Evolutionary conservation across 2,888 invertebrate species (phyloP), one percentile per base, ranked within the genome.

Genomic region (Troides aeacus): DNA sequence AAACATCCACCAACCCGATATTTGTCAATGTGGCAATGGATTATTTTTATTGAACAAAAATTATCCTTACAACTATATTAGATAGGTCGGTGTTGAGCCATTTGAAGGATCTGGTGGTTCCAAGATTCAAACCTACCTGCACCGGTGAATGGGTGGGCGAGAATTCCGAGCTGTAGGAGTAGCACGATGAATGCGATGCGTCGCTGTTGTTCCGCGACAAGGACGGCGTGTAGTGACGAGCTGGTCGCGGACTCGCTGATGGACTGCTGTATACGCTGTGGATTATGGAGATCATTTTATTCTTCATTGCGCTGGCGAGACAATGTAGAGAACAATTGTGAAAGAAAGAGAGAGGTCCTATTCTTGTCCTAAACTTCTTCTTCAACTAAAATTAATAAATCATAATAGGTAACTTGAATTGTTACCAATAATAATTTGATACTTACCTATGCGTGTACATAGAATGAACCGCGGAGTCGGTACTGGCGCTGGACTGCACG

Each of bases 131-230:
- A 23, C 58, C 74, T 78, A 92, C 95, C 93, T 97, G 97, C 61
- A 97, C 96, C n/a, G 97, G 97, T 57, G 97, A 97, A 82, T 97
- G 97, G 23, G 97, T 97, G 42, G 97, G 97, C 73, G 96, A 96
- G 82, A 96, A 96, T 86, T 96, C 95, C 17, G 96, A 96, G 82
- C 96, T 96, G 85, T 96, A 97, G 53, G 96, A 96, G 89, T 97
- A 97, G 82, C 97, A 97, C 75, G 97, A 97, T 77, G 97, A 97
- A 85, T 96, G 96, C 72, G 97, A 97, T 2, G 97, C 97, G 84
- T 97, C 97, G 78, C 97, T 97, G 90, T 97, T 97, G 91, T 97
- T 97, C 71, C 97, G 94, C 68, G 97, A 97, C 72, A 97, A 90
- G 17, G 97, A 97, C 57, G 97, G 97, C 66, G 97, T 97, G 78